Base-by-base conservation (phyloP, 1,140 invertebrate genomes). In the Aphelenchoides avenae region DNA sequence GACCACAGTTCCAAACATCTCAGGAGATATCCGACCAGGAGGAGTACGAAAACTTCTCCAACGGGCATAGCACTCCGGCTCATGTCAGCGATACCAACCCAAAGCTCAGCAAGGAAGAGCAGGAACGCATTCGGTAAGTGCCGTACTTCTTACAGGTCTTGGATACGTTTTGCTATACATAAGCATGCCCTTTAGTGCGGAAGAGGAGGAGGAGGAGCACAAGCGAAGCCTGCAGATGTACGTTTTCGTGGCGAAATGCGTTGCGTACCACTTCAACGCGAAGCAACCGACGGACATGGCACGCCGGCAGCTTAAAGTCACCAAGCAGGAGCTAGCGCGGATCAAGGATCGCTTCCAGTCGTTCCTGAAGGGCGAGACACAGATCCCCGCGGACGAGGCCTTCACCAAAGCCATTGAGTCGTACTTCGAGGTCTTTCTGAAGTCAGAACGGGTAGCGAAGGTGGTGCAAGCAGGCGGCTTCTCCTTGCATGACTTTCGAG, bases 261-360 rank as follows among this genome's bases (percentile, higher is more conserved):
- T 62, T 27, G 90, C 94, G 2, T 98, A 98, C 83, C 93, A 93
- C 5, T 99, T 99, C 81, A 98, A 98, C 81, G 91, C 91, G 4
- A 98, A 98, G 80, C 93, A 98, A 79, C 91, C 92, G 0, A 94
- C 89, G 18, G 93, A 98, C 78, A 91, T 97, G 90, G 91, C 88
- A 13, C 83, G 87, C 72, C 81, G 90, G 50, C 88, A 90, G 73
- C 86, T 86, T 44, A 97, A 97, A 84, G 87, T 98, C 47, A 92
- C 88, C 27, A 90, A 92, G 78, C 87, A 92, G 78, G 92, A 96
- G 80, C 81, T 98, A 50, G 91, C 96, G 76, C 87, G 88, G 40
- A 91, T 97, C 64, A 89, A 89, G 78, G 87, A 89, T 71, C 84
- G 91, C 75, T 97, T 96, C 83, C 87, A 92, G 42, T 52, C 63